These are phyloP conservation scores for Neogobius melanostomus DNA, from an alignment of 2,113 vertebrate species.

Conservation along the genomic window DNA sequence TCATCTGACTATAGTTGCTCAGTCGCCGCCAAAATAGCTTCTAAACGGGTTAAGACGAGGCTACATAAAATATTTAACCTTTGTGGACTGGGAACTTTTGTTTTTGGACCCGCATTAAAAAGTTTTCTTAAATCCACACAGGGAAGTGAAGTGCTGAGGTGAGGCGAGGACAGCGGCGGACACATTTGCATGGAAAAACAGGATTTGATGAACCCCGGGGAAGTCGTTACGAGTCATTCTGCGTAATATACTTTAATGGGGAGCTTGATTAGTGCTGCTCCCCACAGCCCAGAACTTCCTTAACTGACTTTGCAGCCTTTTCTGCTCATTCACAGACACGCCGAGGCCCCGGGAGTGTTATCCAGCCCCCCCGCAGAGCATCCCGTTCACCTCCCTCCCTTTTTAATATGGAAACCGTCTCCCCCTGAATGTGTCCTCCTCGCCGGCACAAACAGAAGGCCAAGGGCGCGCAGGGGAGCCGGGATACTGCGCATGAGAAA, in stretches of 20 bases:
- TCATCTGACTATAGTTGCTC: too few species aligned
- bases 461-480: constrained; percentile 9
- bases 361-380: constrained; percentile 17
- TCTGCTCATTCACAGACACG: neutral
- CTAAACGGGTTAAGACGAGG: too few species aligned
- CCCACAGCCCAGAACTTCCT: neutral
- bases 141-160: neutral
- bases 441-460: constrained; percentile 18
- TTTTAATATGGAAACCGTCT: constrained; percentile 29
- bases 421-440: constrained; percentile 18
- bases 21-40: too few species aligned
- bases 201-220: neutral
- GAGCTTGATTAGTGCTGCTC: constrained; percentile 1
- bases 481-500: constrained; percentile 17
- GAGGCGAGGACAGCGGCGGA: neutral
- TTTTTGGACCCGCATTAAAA: too few species aligned
- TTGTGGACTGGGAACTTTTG: too few species aligned
- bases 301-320: neutral
- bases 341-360: neutral
- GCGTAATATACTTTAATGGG: neutral
- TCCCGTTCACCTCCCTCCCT: constrained; percentile 21
- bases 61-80: too few species aligned
- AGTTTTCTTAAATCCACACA: neutral
- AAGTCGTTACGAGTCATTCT: neutral
- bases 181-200: neutral